These are phyloP conservation scores for Actinopyga echinites DNA, from an alignment of 53 echinoderm and acorn worm genomes.

Conservation along the genomic window DNA sequence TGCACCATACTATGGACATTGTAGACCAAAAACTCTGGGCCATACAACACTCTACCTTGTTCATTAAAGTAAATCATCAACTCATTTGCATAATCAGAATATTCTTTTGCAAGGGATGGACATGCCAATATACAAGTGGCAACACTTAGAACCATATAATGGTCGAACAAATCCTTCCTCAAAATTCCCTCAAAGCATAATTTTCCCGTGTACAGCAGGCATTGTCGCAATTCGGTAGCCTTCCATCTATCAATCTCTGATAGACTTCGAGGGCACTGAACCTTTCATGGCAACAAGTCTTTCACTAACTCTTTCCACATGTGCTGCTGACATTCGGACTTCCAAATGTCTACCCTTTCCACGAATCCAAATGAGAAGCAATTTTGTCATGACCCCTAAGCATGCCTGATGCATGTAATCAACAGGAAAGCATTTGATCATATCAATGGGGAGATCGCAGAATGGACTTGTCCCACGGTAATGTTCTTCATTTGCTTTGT, in stretches of 20 bases:
- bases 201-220: slow-evolving; percentile 68
- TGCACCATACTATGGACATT: slow-evolving; percentile 78
- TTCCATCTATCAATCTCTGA: slow-evolving; percentile 70
- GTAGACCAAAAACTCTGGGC: slow-evolving; percentile 68
- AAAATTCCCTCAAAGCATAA: slow-evolving; percentile 62
- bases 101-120: slow-evolving; percentile 21
- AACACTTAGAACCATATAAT: slow-evolving; percentile 65
- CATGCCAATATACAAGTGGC: slow-evolving; percentile 58
- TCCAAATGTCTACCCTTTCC: slow-evolving; percentile 52
- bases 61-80: slow-evolving; percentile 60
- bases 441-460: slow-evolving; percentile 62
- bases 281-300: slow-evolving; percentile 32
- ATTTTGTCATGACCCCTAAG: slow-evolving; percentile 54
- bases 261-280: slow-evolving; percentile 56
- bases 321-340: slow-evolving; percentile 32
- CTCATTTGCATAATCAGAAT: slow-evolving; percentile 56
- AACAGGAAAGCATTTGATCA: slow-evolving; percentile 59
- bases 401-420: slow-evolving; percentile 67
- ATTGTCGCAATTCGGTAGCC: slow-evolving; percentile 70
- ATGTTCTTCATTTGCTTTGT: slow-evolving; percentile 46
- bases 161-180: slow-evolving; percentile 51
- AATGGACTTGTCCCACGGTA: slow-evolving; percentile 41
- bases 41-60: slow-evolving; percentile 61
- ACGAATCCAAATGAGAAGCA: slow-evolving; percentile 64
- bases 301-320: slow-evolving; percentile 47